A percentile compares a stretch with the other conserved stretches of the same genome.
Evolutionary conservation across 1,140 invertebrate genomes (phyloP).

Genomic region (Copidosoma floridanum): DNA sequence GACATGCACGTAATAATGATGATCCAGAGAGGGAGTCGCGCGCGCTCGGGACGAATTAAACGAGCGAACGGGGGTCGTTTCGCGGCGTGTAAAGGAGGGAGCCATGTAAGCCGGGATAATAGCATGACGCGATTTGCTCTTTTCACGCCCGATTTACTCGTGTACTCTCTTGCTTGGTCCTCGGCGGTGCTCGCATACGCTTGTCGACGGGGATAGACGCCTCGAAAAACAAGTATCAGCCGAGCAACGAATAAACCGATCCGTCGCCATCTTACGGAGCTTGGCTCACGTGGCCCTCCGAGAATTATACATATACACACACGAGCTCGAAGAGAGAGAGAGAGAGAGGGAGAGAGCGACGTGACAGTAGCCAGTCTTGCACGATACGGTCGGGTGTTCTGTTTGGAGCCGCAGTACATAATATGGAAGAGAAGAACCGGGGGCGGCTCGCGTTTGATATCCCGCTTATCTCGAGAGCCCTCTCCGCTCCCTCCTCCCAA

Average conservation of each 20-base stretch:
- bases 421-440: not conserved
- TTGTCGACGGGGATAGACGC: too few relatives aligned
- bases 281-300: too few relatives aligned
- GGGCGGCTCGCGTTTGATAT: slow-evolving; percentile 42
- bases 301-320: too few relatives aligned
- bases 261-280: too few relatives aligned
- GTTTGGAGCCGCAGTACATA: not conserved
- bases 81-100: not conserved
- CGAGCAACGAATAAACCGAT: too few relatives aligned
- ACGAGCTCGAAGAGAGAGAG: too few relatives aligned
- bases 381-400: not conserved
- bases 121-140: slow-evolving; percentile 52
- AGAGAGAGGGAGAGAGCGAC: not conserved
- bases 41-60: not conserved
- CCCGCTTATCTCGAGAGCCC: slow-evolving; percentile 36
- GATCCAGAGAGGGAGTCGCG: too few relatives aligned
- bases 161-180: too few relatives aligned
- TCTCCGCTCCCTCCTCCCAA: slow-evolving; percentile 31
- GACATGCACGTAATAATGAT: too few relatives aligned
- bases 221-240: too few relatives aligned
- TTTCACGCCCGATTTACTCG: slow-evolving; percentile 52
- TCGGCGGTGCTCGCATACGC: too few relatives aligned
- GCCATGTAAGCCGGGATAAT: slow-evolving; percentile 41
- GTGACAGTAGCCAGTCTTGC: not conserved
- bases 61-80: slow-evolving; percentile 5